Percentiles rank a stretch among this genome's conserved stretches.
phyloP scores from a whole-genome alignment of 2,888 invertebrate genomes.

The Luffia ferchaultella region DNA sequence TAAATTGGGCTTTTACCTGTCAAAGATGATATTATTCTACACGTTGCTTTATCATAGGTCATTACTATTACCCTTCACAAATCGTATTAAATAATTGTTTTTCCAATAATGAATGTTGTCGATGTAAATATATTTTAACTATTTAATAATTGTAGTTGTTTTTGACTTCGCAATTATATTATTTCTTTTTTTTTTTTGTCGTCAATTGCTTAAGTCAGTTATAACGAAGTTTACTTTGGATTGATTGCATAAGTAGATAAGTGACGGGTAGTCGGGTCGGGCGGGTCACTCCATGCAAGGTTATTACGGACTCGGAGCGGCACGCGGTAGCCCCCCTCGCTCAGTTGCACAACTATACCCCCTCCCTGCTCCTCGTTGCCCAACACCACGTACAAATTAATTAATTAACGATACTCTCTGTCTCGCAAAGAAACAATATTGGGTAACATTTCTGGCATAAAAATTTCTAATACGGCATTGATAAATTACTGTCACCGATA shows the following conservation, averaged over 20 bases:
- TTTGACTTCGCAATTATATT: too few relatives aligned
- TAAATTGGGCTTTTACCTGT: not conserved
- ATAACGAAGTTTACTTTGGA: constrained; percentile 21
- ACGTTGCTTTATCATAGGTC: too few relatives aligned
- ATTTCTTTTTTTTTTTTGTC: not conserved
- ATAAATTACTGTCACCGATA: not conserved
- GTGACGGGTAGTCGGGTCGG: constrained; percentile 20
- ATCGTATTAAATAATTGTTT: not conserved
- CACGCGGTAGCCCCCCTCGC: constrained; percentile 22
- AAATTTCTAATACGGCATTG: not conserved
- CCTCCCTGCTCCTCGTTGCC: not conserved
- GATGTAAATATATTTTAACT: not conserved
- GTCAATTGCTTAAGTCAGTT: not conserved
- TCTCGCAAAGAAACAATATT: not conserved
- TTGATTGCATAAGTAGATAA: constrained; percentile 26
- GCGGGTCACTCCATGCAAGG: constrained; percentile 27
- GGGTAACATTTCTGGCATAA: not conserved
- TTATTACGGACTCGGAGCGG: constrained; percentile 29
- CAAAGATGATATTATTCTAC: not conserved
- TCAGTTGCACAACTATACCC: constrained; percentile 27
- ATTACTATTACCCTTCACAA: not conserved
- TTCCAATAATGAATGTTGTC: too few relatives aligned
- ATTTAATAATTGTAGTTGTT: too few relatives aligned
- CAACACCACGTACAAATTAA: not conserved
- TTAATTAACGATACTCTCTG: not conserved